Base-by-base conservation (phyloP, 2,888 invertebrate species). In the Agrotis clavis region DNA sequence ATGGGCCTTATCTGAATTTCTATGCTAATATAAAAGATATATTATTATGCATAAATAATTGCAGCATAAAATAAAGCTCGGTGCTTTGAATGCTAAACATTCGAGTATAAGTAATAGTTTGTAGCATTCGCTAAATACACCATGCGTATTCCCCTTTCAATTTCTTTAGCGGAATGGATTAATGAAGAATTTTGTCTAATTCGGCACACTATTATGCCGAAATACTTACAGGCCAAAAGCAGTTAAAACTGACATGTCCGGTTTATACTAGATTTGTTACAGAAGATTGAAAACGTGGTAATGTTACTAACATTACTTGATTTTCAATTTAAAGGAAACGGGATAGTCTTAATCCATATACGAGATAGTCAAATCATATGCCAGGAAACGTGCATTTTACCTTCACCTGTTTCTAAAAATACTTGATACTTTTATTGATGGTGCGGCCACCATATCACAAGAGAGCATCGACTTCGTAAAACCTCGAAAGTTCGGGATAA, bases 361-460 rank as follows among this genome's bases (percentile, higher is more conserved):
- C n/a, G n/a, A n/a, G n/a, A n/a, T n/a, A n/a, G n/a, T n/a, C n/a
- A n/a, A n/a, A n/a, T 48, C 18, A 70, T 69, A 60, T 66, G 62
- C 63, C 54, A 74, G 16, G 60, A 64, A 62, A 67, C 72, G 74
- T 74, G 74, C 75, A 70, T 73, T 70, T 81, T 85, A 85, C 87
- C 83, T 85, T 73, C 72, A 81, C 74, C 74, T 71, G 74, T 59
- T 76, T 76, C 59, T 51, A 76, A 65, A 75, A 59, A 51, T 59
- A 70, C 16, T 63, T 60, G 14, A 57, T 51, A 62, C 14, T 65
- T 60, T 11, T 19, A 50, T 47, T 19, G 11, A 21, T 51, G 25
- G 57, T 56, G 35, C 50, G 18, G n/a, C 19, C 72, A 57, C 57
- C 56, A 66, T 21, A 68, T 69, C 21, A 65, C 9, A 41, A 65